A percentile compares a stretch with the other conserved stretches of the same genome.
phyloP scores from a whole-genome alignment of 37 sponge, comb jelly and placozoan genomes.

The Diacarnus erythraeanus region DNA sequence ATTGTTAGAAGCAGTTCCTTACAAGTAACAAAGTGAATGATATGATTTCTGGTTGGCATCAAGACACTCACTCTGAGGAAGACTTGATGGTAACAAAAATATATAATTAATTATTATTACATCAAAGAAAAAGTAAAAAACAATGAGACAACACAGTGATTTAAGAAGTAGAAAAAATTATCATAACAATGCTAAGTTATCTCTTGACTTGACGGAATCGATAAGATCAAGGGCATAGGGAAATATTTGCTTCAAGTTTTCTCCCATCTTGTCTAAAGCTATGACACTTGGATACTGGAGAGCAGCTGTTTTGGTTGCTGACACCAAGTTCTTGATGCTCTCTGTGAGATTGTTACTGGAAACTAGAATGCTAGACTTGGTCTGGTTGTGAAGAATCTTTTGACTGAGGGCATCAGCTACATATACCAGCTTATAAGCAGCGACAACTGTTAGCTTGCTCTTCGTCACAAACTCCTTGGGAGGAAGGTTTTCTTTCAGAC shows the following conservation, averaged over 20 bases:
- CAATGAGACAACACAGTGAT: neutral
- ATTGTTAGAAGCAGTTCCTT: no score
- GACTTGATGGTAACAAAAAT: no score
- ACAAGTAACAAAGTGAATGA: no score
- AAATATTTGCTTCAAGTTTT: constrained; percentile 46
- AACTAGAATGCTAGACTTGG: constrained; percentile 40
- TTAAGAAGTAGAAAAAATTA: neutral
- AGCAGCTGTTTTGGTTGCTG: constrained; percentile 78
- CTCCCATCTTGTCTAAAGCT: constrained; percentile 59
- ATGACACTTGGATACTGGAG: constrained; percentile 70
- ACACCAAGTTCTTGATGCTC: constrained; percentile 65
- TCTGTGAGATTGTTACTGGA: constrained; percentile 75
- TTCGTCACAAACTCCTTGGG: constrained; percentile 76
- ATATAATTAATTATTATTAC: no score
- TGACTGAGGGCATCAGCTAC: constrained; percentile 76
- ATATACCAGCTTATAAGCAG: constrained; percentile 83
- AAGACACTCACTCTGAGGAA: no score
- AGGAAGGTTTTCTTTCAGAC: constrained; percentile 36
- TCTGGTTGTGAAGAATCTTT: constrained; percentile 73
- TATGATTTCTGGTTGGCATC: no score
- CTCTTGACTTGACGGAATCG: constrained; percentile 34
- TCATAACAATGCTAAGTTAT: neutral
- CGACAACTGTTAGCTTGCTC: constrained; percentile 65
- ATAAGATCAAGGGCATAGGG: constrained; percentile 57
- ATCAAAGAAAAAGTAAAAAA: neutral